These are phyloP conservation scores for Phytoseiulus persimilis DNA, from an alignment of 2,888 invertebrate genomes.

Conservation along the genomic window DNA sequence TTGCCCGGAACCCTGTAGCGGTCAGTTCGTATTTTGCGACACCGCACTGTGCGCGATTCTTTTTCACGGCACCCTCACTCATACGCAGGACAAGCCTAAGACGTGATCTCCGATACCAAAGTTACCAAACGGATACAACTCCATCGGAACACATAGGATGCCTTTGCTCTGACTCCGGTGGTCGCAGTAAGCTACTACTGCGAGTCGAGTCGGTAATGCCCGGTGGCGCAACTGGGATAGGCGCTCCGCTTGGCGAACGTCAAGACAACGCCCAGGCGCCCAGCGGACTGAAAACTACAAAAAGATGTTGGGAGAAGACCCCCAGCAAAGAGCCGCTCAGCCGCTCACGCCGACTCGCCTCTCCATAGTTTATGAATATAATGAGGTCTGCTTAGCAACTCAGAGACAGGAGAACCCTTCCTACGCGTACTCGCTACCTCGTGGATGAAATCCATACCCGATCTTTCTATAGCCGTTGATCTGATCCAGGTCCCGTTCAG, in stretches of 20 bases:
- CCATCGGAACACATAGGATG: background rate
- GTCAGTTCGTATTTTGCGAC: background rate
- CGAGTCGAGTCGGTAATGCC: background rate
- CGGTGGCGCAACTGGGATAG: slow-evolving; percentile 5
- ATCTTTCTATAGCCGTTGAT: too few species aligned
- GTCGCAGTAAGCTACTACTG: background rate
- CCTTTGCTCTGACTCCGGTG: background rate
- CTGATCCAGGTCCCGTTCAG: too few species aligned
- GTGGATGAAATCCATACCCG: too few species aligned
- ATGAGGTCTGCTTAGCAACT: too few species aligned
- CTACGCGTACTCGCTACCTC: too few species aligned
- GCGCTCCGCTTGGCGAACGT: background rate
- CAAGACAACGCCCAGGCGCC: slow-evolving; percentile 5
- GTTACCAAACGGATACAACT: background rate
- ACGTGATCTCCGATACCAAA: background rate
- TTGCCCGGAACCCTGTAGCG: background rate
- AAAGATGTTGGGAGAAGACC: background rate
- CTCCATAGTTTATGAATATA: background rate
- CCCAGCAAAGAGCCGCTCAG: background rate
- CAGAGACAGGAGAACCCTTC: too few species aligned
- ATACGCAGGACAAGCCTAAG: background rate
- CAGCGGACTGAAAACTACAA: background rate
- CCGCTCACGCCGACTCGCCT: background rate
- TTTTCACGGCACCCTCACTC: background rate
- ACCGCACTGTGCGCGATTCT: background rate